Evolutionary conservation across 2,113 vertebrate genomes (phyloP).

Genomic region (Excalfactoria chinensis): DNA sequence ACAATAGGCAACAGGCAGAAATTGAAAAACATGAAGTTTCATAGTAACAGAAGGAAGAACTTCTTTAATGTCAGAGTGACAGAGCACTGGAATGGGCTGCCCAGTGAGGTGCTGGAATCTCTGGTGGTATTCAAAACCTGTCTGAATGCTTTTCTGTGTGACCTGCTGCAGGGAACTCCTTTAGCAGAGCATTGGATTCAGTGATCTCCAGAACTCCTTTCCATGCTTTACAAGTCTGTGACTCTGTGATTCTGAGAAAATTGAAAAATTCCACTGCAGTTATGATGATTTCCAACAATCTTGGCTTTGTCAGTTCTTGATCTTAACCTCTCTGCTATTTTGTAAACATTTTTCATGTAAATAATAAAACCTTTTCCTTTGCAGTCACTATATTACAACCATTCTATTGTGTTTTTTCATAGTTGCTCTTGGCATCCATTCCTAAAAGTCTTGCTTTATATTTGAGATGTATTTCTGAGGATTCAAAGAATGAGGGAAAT

Average conservation of each 20-base stretch:
- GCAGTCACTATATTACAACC: not conserved
- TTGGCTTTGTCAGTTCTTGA: not conserved
- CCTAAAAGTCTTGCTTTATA: not conserved
- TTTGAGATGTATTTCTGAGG: not conserved
- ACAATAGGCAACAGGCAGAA: too few species aligned
- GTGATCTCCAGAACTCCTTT: too few species aligned
- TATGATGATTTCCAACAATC: not conserved
- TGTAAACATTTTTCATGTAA: not conserved
- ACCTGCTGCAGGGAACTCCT: too few species aligned
- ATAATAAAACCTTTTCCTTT: not conserved
- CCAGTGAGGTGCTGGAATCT: too few species aligned
- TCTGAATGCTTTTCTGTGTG: too few species aligned
- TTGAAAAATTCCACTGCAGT: not conserved
- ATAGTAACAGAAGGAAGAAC: too few species aligned
- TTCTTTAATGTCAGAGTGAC: too few species aligned
- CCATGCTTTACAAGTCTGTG: too few species aligned
- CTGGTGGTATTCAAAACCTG: too few species aligned
- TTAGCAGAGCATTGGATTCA: too few species aligned
- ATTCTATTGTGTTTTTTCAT: not conserved
- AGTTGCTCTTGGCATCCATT: not conserved
- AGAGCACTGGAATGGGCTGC: too few species aligned
- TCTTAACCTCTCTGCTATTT: not conserved
- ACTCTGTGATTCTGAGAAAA: not conserved
- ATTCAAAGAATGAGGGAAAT: not conserved
- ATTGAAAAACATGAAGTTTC: too few species aligned